Evolutionary conservation across 1,140 invertebrate genomes (phyloP).

Genomic region (Eriosoma lanigerum): DNA sequence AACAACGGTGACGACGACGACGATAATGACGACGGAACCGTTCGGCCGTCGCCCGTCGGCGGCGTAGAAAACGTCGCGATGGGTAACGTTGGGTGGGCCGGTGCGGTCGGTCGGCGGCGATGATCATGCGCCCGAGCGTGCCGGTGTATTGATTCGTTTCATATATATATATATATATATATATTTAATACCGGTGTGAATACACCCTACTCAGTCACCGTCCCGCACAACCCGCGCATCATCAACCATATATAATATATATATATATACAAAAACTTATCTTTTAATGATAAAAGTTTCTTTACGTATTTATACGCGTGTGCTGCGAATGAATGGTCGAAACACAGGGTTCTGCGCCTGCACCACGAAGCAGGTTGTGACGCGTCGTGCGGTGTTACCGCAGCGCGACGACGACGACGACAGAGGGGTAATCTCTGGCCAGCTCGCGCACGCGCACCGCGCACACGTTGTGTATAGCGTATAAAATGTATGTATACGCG

Average conservation of each 20-base stretch:
- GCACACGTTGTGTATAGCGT: background rate
- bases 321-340: background rate
- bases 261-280: too few relatives aligned
- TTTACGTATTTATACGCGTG: background rate
- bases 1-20: background rate
- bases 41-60: background rate
- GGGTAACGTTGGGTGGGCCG: background rate
- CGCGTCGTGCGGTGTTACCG: background rate
- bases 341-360: too few relatives aligned
- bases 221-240: background rate
- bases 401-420: too few relatives aligned
- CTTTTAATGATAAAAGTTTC: conserved; percentile 4
- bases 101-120: background rate
- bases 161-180: background rate
- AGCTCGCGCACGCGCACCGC: background rate
- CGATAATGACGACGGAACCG: background rate
- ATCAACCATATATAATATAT: background rate
- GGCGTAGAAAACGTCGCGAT: background rate
- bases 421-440: too few relatives aligned
- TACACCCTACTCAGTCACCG: background rate
- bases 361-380: background rate
- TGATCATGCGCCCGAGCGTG: conserved; percentile 12
- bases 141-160: conserved; percentile 45
- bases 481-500: too few relatives aligned
- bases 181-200: conserved; percentile 8